Percentiles rank a stretch among this genome's conserved stretches.
These are phyloP conservation scores for Megaceryle alcyon DNA, from an alignment of 2,797 vertebrate genomes.

Conservation along the genomic window DNA sequence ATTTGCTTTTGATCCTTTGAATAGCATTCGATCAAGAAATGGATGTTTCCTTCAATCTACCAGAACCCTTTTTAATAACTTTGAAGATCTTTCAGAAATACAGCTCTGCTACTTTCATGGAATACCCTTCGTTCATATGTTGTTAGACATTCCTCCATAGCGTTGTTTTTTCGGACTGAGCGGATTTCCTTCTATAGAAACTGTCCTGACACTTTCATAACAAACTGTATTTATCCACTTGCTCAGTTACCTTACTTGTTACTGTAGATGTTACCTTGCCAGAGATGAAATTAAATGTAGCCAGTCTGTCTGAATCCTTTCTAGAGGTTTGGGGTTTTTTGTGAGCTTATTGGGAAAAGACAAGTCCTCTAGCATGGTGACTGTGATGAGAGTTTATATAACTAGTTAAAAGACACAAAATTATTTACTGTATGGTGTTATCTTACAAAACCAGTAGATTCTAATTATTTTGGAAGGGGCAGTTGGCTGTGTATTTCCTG, in stretches of 20 bases:
- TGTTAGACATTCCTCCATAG: fast-evolving
- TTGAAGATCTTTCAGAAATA: neutral
- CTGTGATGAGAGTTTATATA: neutral
- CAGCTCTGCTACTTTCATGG: fast-evolving
- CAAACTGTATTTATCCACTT: neutral
- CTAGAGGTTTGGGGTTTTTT: too few species aligned
- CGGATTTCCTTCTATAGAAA: neutral
- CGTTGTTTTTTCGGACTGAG: neutral
- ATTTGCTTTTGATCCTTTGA: neutral
- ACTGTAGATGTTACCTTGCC: neutral
- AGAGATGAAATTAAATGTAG: neutral
- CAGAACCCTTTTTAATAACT: neutral
- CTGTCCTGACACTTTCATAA: neutral
- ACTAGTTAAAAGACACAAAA: neutral
- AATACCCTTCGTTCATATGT: neutral
- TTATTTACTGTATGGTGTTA: fast-evolving
- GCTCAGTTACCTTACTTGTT: neutral
- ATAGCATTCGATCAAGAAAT: neutral
- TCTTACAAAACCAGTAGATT: neutral
- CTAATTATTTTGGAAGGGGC: neutral
- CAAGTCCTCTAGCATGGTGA: neutral
- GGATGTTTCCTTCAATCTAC: neutral
- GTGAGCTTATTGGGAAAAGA: neutral
- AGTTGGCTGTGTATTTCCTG: neutral
- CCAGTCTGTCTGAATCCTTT: neutral